A percentile compares a stretch with the other conserved stretches of the same genome.
Evolutionary conservation across 2,888 invertebrate genomes (phyloP).

Genomic region (Xanthostigma xanthostigma): DNA sequence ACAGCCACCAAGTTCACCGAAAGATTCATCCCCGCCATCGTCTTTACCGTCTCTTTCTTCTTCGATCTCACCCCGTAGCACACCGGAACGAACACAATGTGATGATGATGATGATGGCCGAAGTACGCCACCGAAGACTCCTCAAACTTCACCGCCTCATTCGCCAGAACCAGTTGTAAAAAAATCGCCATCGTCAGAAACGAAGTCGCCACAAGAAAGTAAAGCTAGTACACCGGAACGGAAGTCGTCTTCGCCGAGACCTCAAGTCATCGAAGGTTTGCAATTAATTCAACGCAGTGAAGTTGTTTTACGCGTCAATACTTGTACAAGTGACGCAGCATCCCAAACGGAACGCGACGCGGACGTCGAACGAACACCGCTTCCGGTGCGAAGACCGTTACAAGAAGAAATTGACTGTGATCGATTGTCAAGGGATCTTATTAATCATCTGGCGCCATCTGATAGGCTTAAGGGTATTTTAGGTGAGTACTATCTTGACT

Average conservation of each 20-base stretch:
- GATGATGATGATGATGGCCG: neutral
- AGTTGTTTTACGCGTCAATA: conserved; percentile 43
- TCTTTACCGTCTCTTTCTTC: neutral
- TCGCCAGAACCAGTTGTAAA: conserved; percentile 19
- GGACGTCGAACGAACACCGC: conserved; percentile 23
- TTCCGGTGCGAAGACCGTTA: conserved; percentile 40
- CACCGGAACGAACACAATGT: no score
- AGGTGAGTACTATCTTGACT: conserved; percentile 25
- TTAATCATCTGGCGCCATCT: conserved; percentile 42
- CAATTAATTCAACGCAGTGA: conserved; percentile 48
- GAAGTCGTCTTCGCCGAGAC: conserved; percentile 10
- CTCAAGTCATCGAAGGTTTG: conserved; percentile 30
- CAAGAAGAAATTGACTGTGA: conserved; percentile 71
- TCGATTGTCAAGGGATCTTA: conserved; percentile 45
- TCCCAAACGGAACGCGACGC: conserved; percentile 30
- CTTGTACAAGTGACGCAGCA: conserved; percentile 41
- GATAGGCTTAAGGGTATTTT: conserved; percentile 52
- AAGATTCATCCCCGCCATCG: neutral
- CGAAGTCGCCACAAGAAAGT: conserved; percentile 15
- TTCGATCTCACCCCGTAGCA: no score
- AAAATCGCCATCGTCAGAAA: conserved; percentile 15
- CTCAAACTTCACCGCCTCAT: conserved; percentile 9
- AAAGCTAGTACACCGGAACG: conserved; percentile 9
- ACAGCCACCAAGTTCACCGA: neutral
- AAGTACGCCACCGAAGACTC: conserved; percentile 10